Evolutionary conservation across 2,888 invertebrate species (phyloP).

Genomic region (Drosophila lutescens): DNA sequence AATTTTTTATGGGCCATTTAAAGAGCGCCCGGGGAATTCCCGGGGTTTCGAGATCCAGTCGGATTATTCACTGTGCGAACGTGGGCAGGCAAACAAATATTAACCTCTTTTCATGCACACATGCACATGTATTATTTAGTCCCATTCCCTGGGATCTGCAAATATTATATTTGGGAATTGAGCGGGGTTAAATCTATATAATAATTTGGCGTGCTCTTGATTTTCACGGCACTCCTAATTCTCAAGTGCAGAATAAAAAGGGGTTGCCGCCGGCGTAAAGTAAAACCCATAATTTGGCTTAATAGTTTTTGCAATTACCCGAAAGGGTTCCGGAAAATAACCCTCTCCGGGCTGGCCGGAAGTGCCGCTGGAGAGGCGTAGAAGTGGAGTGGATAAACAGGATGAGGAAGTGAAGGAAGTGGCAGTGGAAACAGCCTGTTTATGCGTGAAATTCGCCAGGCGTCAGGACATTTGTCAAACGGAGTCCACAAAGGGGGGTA

Average conservation of each 20-base stretch:
- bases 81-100: conserved; percentile 60
- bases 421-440: conserved; percentile 65
- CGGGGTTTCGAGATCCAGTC: conserved; percentile 5
- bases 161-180: conserved; percentile 69
- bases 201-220: conserved; percentile 76
- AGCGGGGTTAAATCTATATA: conserved; percentile 68
- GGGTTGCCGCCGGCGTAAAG: conserved; percentile 68
- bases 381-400: conserved; percentile 11
- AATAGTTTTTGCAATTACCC: conserved; percentile 81
- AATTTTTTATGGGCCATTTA: conserved; percentile 61
- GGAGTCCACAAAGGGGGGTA: not conserved
- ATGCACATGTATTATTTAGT: conserved; percentile 8
- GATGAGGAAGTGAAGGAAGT: conserved; percentile 51
- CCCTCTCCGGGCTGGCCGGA: conserved; percentile 25
- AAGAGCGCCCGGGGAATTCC: conserved; percentile 71
- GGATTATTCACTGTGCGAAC: conserved; percentile 42
- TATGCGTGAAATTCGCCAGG: conserved; percentile 69
- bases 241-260: conserved; percentile 58
- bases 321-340: conserved; percentile 53
- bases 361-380: conserved; percentile 36
- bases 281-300: conserved; percentile 83
- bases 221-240: conserved; percentile 75
- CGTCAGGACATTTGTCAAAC: conserved; percentile 61
- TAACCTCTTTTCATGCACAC: conserved; percentile 55
- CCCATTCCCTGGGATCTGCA: conserved; percentile 35